Conservation (phyloP, 2,113 vertebrate species). For the Cryptotis parvus region DNA sequence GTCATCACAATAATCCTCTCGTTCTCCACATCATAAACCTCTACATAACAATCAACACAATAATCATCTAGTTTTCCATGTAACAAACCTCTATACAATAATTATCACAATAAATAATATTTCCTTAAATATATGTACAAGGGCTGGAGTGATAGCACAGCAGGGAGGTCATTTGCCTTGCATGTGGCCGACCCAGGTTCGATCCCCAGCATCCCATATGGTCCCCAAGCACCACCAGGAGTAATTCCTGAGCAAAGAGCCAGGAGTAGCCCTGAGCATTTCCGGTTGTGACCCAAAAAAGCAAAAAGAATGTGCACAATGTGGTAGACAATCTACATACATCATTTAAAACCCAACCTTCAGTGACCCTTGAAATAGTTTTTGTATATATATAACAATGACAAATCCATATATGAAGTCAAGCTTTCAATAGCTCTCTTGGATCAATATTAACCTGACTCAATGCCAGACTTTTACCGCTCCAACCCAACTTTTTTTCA, state of each 20-base stretch:
- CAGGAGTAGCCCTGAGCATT: too few relatives aligned
- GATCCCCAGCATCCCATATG: too few relatives aligned
- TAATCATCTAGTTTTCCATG: not conserved
- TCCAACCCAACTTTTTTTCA: not conserved
- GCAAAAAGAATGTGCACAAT: too few relatives aligned
- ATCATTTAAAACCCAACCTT: slow-evolving; percentile 35
- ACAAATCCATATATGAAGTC: slow-evolving; percentile 36
- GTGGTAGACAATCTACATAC: not conserved
- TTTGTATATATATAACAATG: slow-evolving; percentile 21
- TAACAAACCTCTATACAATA: not conserved
- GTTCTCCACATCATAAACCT: not conserved
- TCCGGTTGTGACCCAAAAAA: too few relatives aligned
- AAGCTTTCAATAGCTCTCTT: not conserved
- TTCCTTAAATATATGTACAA: not conserved
- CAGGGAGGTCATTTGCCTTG: too few relatives aligned
- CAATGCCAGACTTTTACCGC: not conserved
- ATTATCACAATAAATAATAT: not conserved
- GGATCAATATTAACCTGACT: not conserved
- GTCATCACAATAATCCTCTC: not conserved
- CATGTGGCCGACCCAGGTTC: too few relatives aligned
- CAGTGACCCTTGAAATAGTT: not conserved
- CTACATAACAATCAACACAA: not conserved
- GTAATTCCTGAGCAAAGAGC: too few relatives aligned
- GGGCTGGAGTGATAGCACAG: too few relatives aligned
- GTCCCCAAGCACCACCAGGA: too few relatives aligned